Base-by-base conservation (phyloP, 2,113 vertebrate genomes). In the Calcarius ornatus region DNA sequence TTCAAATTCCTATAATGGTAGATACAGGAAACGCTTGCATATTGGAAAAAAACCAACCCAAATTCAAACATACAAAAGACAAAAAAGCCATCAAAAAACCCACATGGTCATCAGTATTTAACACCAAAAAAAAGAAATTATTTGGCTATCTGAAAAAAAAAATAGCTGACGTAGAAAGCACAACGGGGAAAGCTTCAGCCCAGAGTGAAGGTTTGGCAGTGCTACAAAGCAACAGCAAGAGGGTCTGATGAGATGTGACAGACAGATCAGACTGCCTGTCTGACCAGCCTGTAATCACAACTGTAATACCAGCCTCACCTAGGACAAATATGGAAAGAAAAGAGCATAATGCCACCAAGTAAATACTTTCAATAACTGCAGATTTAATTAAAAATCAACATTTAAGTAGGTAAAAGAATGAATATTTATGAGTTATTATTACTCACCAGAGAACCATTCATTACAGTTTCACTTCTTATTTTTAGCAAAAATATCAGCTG, bases 401-500 rank as follows among this genome's bases (percentile, higher is more conserved):
- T 84, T 92, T 90, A 96, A 89, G 53, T 27, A 85, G 38, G 47
- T 35, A 88, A 90, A 88, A 90, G 54, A 73, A 86, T 37, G 14
- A 91, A 80, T 95, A 96, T 90, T 88, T 81, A 90, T 92, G 65
- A 91, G 63, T 81, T 92, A 18, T 48, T 92, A 80, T 77, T 94
- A 89, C 76, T 92, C 80, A 72, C 56, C 12, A 22, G 68, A 92
- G 50, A 75, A 81, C 51, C 61, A 65, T 69, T 94, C 73, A 60
- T 48, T 75, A 50, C 22, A 71, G 40, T 77, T 90, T 85, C 60
- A 66, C 66, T 92, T 71, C 30, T 86, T 88, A 81, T 83, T 95
- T 95, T 92, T 83, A 89, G 86, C 63, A 89, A 91, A 97, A 94
- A 63, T 84, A 94, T 73, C 96, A 96, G 56, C 54, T 94, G 92